A percentile compares a stretch with the other conserved stretches of the same genome.
Conservation (phyloP, 2,797 vertebrate genomes). For the Mallotus villosus region DNA sequence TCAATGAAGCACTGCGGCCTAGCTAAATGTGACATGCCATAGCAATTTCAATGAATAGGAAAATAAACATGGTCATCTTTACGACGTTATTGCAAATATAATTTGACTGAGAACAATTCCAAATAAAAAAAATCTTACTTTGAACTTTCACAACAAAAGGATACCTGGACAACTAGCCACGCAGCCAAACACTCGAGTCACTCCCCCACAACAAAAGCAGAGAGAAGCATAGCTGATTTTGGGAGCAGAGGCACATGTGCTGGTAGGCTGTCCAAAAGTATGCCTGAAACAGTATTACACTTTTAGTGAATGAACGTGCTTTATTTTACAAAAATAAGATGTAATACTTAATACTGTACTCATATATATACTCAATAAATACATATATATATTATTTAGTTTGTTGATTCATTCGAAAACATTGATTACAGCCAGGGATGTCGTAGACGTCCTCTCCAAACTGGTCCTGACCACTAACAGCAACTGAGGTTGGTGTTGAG, state of each 20-base stretch:
- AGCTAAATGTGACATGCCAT: not conserved
- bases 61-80: not conserved
- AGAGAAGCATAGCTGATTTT: not conserved
- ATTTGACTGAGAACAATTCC: conserved; percentile 43
- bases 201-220: conserved; percentile 34
- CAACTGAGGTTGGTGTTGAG: not conserved
- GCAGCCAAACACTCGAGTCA: conserved; percentile 18
- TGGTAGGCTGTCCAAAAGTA: not conserved
- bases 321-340: too few relatives aligned
- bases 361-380: too few relatives aligned
- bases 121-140: conserved; percentile 55
- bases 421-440: not conserved
- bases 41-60: conserved; percentile 3
- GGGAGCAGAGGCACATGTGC: not conserved
- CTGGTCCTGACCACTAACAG: conserved; percentile 40
- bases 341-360: too few relatives aligned
- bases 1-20: conserved; percentile 2
- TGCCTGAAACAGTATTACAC: conserved; percentile 50
- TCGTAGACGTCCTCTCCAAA: not conserved
- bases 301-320: not conserved
- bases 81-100: not conserved
- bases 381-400: too few relatives aligned
- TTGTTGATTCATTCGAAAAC: too few relatives aligned
- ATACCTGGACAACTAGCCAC: not conserved
- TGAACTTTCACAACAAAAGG: conserved; percentile 41